Evolutionary conservation across 2,797 vertebrate genomes (phyloP).

Genomic region (Rhabdophis nuchalis): DNA sequence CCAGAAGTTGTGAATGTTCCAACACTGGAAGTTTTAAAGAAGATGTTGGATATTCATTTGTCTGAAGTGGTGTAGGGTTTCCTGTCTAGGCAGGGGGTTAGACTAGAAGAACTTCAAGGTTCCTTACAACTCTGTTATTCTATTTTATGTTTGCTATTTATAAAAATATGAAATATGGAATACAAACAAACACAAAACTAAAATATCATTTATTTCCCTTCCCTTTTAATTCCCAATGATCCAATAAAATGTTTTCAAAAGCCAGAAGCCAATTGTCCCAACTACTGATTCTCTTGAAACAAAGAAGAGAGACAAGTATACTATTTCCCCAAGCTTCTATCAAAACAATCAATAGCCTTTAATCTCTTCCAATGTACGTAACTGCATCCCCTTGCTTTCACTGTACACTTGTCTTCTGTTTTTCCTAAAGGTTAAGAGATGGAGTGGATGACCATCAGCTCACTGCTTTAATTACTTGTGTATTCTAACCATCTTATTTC

Average conservation of each 20-base stretch:
- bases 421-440: slow-evolving; percentile 63
- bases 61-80: too few species aligned
- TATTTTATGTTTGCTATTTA: neutral
- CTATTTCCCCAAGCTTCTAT: slow-evolving; percentile 34
- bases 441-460: slow-evolving; percentile 51
- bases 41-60: too few species aligned
- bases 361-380: slow-evolving; percentile 59
- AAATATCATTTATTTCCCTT: neutral
- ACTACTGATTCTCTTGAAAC: slow-evolving; percentile 25
- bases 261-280: slow-evolving; percentile 13
- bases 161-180: neutral
- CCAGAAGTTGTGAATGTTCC: too few species aligned
- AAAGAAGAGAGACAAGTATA: slow-evolving; percentile 19
- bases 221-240: slow-evolving; percentile 29
- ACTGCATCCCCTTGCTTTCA: slow-evolving; percentile 52
- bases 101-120: too few species aligned
- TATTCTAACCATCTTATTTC: slow-evolving; percentile 74
- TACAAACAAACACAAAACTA: neutral
- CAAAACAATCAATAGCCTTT: slow-evolving; percentile 61
- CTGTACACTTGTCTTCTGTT: slow-evolving; percentile 38
- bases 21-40: too few species aligned
- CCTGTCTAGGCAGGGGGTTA: too few species aligned
- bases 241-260: slow-evolving; percentile 9
- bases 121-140: too few species aligned
- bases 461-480: slow-evolving; percentile 49